phyloP scores from a whole-genome alignment of 2,888 invertebrate species.

The Thymelicus sylvestris region DNA sequence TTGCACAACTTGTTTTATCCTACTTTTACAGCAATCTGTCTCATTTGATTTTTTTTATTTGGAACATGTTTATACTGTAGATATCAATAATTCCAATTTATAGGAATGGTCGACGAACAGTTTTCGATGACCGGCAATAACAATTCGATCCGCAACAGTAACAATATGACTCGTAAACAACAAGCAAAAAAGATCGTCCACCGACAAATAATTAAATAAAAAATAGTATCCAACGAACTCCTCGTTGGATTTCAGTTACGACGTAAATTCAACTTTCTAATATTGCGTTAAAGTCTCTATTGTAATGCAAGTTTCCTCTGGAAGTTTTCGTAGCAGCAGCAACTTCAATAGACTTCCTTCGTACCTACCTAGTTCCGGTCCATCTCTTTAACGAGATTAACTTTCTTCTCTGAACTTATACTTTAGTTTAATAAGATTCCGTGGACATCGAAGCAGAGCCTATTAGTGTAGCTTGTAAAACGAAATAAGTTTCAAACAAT shows the following conservation, averaged over 20 bases:
- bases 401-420: conserved; percentile 2
- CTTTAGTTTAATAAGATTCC: conserved; percentile 14
- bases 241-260: neutral
- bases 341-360: conserved; percentile 6
- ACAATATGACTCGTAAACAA: neutral
- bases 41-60: too few relatives aligned
- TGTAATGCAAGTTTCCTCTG: neutral
- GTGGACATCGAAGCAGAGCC: conserved; percentile 2
- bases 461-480: conserved; percentile 3
- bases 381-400: conserved; percentile 12
- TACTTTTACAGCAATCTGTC: too few relatives aligned
- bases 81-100: too few relatives aligned
- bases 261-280: neutral
- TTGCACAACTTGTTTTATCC: too few relatives aligned
- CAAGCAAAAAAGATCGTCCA: neutral
- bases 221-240: neutral
- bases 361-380: conserved; percentile 9
- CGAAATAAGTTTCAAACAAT: neutral
- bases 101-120: too few relatives aligned
- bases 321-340: neutral
- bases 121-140: neutral
- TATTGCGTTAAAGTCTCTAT: neutral
- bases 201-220: conserved; percentile 2
- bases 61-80: too few relatives aligned
- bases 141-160: neutral